Base-by-base conservation (phyloP, 2,797 vertebrate genomes). In the Myripristis murdjan region DNA sequence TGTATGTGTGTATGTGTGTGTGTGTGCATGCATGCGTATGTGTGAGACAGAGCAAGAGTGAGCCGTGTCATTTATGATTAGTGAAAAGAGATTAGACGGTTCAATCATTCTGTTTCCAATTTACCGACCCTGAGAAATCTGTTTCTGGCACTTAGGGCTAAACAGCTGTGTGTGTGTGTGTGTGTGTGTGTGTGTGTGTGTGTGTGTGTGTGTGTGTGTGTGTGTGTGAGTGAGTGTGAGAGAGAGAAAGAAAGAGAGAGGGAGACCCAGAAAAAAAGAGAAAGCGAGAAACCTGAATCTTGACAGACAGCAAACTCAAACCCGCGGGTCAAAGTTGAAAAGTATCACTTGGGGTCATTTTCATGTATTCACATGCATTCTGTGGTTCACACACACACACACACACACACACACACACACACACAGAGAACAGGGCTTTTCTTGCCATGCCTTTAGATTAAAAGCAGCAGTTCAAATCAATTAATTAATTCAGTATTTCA, bases 31-130 rank as follows among this genome's bases (percentile, higher is more conserved):
- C 43, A 24, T 31, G 6, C 20, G 44, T 52, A 22, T 61, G 11
- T 8, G 6, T 33, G 62, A 72, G 71, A 62, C 41, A 59, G 67
- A 26, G 5, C n/a, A n/a, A 54, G 8, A 20, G 41, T 15, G 6
- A 31, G 3, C 8, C 8, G 33, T 56, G 60, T 51, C 54, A 15
- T 7, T 16, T 37, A 15, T 4, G 15, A 61, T 51, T 9, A 55
- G n/a, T 9, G 15, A 52, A 28, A 0, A 7, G 5, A 74, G 26
- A 61, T 55, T 3, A 71, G 9, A 65, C 33, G 46, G 62, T 20
- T 65, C 23, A 53, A 15, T 37, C 35, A 68, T 58, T 73, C 66
- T 69, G 73, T 37, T 85, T 82, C 62, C 48, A 68, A 79, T 83
- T 77, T 64, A 44, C 41, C n/a, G n/a, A n/a, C n/a, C n/a, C n/a